Evolutionary conservation across 2,888 invertebrate genomes (phyloP).

Genomic region (Drosophila siamana): DNA sequence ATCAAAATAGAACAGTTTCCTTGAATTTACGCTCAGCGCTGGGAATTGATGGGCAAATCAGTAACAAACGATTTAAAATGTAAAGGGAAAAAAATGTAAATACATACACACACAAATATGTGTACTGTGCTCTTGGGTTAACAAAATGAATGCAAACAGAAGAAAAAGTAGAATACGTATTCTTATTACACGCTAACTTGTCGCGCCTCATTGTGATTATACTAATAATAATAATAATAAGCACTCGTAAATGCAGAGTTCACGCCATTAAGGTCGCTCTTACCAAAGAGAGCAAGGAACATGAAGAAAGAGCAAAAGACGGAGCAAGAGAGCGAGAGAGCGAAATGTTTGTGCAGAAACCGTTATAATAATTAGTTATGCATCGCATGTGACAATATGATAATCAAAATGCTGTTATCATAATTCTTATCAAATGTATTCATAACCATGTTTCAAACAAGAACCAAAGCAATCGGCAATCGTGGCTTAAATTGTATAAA

Average conservation of each 20-base stretch:
- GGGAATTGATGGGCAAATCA: background rate
- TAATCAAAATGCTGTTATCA: slow-evolving; percentile 69
- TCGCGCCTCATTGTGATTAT: slow-evolving; percentile 22
- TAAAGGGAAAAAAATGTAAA: background rate
- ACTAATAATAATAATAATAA: slow-evolving; percentile 24
- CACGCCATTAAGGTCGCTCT: slow-evolving; percentile 19
- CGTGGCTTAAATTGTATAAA: background rate
- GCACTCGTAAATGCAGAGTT: slow-evolving; percentile 15
- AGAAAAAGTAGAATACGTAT: background rate
- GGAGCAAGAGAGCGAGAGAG: slow-evolving; percentile 28
- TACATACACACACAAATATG: background rate
- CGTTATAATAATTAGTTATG: slow-evolving; percentile 78
- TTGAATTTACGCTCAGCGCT: background rate
- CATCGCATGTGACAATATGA: slow-evolving; percentile 77
- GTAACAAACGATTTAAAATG: background rate
- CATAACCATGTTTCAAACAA: background rate
- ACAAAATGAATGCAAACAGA: background rate
- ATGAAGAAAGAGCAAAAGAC: slow-evolving; percentile 28
- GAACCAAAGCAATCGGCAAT: background rate
- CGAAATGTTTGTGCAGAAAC: slow-evolving; percentile 45
- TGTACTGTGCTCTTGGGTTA: background rate
- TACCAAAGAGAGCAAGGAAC: slow-evolving; percentile 22
- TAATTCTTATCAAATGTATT: slow-evolving; percentile 51
- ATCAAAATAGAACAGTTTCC: background rate
- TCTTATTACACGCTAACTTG: slow-evolving; percentile 1